phyloP scores from a whole-genome alignment of 1,140 invertebrate genomes.

The Harpegnathos saltator region DNA sequence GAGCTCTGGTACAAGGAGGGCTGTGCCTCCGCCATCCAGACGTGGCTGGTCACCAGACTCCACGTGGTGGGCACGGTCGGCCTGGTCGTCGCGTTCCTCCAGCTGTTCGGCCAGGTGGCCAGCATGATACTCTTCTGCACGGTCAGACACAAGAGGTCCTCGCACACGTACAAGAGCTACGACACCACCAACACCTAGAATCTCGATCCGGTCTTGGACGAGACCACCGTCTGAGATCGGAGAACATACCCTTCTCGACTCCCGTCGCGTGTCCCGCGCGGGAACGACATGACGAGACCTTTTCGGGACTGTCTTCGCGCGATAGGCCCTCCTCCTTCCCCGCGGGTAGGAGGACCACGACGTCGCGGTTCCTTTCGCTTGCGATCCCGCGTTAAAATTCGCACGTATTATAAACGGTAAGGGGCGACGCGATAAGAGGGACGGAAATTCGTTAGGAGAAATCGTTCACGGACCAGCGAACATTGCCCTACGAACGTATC shows the following conservation, averaged over 20 bases:
- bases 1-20: conserved; percentile 89
- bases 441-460: not conserved
- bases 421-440: not conserved
- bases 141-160: conserved; percentile 89
- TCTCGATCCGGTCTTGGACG: conserved; percentile 84
- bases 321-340: not conserved
- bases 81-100: conserved; percentile 89
- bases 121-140: conserved; percentile 93
- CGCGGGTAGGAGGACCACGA: not conserved
- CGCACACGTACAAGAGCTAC: conserved; percentile 90
- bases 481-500: conserved; percentile 28
- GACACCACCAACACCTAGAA: conserved; percentile 87
- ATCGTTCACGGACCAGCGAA: conserved; percentile 19
- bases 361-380: not conserved
- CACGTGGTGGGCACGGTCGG: conserved; percentile 91
- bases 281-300: conserved; percentile 6
- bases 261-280: not conserved
- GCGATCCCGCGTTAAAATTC: conserved; percentile 5
- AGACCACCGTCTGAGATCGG: conserved; percentile 74
- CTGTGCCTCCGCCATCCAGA: conserved; percentile 89
- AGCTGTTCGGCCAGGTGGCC: conserved; percentile 91
- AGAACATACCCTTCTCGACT: conserved; percentile 9
- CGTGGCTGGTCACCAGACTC: conserved; percentile 90
- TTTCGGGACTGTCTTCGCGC: conserved; percentile 8
- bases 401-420: conserved; percentile 4